These are phyloP conservation scores for Actenoides lindsayi DNA, from an alignment of 2,113 vertebrate species.

Conservation along the genomic window DNA sequence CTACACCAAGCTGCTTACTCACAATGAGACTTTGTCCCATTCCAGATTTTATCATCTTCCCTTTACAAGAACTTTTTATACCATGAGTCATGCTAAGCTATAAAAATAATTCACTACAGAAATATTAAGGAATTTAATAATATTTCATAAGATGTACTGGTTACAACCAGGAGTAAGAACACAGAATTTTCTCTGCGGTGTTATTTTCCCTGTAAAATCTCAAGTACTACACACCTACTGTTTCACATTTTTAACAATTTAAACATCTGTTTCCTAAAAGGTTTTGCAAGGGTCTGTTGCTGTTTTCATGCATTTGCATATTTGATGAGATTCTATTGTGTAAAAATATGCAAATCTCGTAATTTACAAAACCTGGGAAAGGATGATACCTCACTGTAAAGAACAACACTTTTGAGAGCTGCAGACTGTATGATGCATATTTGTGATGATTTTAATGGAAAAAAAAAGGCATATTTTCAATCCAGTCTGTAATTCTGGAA, in stretches of 20 bases:
- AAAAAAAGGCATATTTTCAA: neutral
- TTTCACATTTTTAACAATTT: neutral
- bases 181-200: neutral
- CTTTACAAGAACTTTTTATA: neutral
- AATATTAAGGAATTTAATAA: neutral
- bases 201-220: neutral
- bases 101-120: neutral
- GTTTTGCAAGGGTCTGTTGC: neutral
- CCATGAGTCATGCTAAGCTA: neutral
- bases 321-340: neutral
- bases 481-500: neutral
- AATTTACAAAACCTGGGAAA: neutral
- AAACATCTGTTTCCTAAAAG: slow-evolving; percentile 1
- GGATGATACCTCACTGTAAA: neutral
- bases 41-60: neutral
- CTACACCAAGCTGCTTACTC: slow-evolving; percentile 77
- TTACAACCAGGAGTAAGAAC: neutral
- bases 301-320: neutral
- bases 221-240: neutral
- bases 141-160: neutral
- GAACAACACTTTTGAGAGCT: neutral
- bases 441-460: neutral
- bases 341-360: neutral
- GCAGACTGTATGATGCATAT: neutral
- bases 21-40: slow-evolving; percentile 25